A percentile compares a stretch with the other conserved stretches of the same genome.
These are phyloP conservation scores for Drosophila yooni DNA, from an alignment of 2,888 invertebrate species.

Conservation along the genomic window DNA sequence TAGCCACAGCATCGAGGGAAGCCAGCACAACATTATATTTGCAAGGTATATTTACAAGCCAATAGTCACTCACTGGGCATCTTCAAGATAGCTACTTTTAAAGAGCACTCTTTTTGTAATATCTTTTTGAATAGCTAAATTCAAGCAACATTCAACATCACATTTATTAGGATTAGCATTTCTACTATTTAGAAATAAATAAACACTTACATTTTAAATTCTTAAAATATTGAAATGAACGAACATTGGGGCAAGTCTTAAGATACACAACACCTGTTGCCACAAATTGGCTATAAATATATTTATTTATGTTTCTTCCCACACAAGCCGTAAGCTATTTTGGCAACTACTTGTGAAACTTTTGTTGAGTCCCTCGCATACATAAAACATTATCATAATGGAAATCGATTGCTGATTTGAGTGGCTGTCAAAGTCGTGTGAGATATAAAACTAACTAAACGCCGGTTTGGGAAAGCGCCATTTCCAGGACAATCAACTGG, in stretches of 20 bases:
- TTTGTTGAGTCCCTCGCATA: slow-evolving; percentile 22
- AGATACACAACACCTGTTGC: not conserved
- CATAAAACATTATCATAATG: slow-evolving; percentile 29
- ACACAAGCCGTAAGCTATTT: not conserved
- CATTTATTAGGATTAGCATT: not conserved
- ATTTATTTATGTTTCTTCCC: not conserved
- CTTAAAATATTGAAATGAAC: not conserved
- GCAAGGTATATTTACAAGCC: not conserved
- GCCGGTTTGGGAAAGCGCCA: slow-evolving; percentile 13
- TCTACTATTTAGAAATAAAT: not conserved
- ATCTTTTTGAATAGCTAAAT: not conserved
- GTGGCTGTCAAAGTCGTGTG: slow-evolving; percentile 41
- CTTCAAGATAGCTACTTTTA: not conserved
- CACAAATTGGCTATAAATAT: not conserved
- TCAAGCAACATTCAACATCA: not conserved
- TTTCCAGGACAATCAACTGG: slow-evolving; percentile 38
- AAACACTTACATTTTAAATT: not conserved
- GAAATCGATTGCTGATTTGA: slow-evolving; percentile 50
- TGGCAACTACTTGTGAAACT: slow-evolving; percentile 1
- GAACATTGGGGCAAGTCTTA: not conserved
- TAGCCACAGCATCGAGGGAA: slow-evolving; percentile 16
- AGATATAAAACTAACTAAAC: slow-evolving; percentile 45
- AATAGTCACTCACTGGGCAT: not conserved
- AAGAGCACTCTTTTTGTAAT: not conserved
- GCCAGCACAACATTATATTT: not conserved